Conservation (phyloP, 2,888 invertebrate species). For the Brachypalpus laphriformis region DNA sequence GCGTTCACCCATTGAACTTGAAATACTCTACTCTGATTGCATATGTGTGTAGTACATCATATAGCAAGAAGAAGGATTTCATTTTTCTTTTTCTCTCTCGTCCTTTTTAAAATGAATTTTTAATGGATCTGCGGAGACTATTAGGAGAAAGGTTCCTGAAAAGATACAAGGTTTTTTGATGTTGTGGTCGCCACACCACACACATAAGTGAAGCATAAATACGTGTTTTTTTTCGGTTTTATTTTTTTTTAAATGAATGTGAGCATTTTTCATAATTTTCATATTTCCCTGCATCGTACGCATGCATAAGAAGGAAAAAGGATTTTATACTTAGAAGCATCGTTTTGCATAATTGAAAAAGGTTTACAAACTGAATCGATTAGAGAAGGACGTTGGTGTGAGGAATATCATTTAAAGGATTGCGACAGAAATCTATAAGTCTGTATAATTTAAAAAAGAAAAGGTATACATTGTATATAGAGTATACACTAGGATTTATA, state of each 20-base stretch:
- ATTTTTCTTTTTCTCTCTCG: neutral
- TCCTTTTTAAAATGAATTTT: conserved; percentile 16
- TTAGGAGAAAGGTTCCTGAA: neutral
- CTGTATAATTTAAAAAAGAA: neutral
- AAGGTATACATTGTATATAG: too few species aligned
- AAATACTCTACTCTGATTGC: conserved; percentile 3
- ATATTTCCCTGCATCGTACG: neutral
- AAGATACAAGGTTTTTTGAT: neutral
- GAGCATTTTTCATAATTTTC: neutral
- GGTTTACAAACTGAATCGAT: neutral
- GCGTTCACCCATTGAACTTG: conserved; percentile 18
- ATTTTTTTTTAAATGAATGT: neutral
- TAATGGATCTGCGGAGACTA: conserved; percentile 13
- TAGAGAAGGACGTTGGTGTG: neutral
- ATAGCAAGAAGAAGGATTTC: neutral
- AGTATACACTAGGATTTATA: too few species aligned
- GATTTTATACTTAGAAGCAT: neutral
- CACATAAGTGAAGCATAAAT: neutral
- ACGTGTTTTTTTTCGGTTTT: neutral
- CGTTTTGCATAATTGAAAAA: conserved; percentile 26
- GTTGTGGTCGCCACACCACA: neutral
- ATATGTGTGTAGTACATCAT: neutral
- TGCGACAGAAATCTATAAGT: neutral
- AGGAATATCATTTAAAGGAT: neutral
- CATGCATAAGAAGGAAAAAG: neutral